Evolutionary conservation across 1,140 invertebrate genomes (phyloP).

Genomic region (Microvelia longipes): DNA sequence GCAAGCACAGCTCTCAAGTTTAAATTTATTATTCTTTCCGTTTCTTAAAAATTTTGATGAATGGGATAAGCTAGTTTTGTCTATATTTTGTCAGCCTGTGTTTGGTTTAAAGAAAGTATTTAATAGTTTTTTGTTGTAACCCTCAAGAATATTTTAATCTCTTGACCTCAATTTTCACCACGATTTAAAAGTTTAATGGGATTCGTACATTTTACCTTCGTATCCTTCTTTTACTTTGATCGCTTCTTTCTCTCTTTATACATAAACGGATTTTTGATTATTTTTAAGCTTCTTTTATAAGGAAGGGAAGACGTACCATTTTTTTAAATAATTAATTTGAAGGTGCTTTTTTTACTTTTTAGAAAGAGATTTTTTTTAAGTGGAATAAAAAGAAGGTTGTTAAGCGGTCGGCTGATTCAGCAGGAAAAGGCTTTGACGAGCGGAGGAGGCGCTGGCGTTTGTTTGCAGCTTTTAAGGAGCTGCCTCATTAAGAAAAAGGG

Average conservation of each 20-base stretch:
- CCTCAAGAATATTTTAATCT: no score
- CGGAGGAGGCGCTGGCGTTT: not conserved
- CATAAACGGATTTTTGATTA: not conserved
- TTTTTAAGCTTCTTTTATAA: not conserved
- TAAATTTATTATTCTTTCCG: no score
- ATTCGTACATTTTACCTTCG: not conserved
- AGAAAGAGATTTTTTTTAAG: not conserved
- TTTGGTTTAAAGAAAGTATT: no score
- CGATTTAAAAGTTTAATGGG: not conserved
- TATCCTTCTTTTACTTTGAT: not conserved
- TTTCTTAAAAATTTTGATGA: no score
- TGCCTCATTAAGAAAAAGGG: not conserved
- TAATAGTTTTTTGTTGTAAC: no score
- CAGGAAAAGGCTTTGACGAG: not conserved
- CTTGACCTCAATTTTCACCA: not conserved
- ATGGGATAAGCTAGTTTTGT: no score
- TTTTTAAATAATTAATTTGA: not conserved
- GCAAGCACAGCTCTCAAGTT: no score
- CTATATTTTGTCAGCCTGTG: no score
- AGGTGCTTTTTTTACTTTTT: not conserved
- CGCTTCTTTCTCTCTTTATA: not conserved
- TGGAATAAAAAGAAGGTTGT: not conserved
- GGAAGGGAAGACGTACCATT: not conserved
- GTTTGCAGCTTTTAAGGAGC: not conserved
- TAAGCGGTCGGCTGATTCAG: not conserved